Evolutionary conservation across 1,140 invertebrate species (phyloP), one percentile per base, ranked within the genome.

Genomic region (Camponotus floridanus): DNA sequence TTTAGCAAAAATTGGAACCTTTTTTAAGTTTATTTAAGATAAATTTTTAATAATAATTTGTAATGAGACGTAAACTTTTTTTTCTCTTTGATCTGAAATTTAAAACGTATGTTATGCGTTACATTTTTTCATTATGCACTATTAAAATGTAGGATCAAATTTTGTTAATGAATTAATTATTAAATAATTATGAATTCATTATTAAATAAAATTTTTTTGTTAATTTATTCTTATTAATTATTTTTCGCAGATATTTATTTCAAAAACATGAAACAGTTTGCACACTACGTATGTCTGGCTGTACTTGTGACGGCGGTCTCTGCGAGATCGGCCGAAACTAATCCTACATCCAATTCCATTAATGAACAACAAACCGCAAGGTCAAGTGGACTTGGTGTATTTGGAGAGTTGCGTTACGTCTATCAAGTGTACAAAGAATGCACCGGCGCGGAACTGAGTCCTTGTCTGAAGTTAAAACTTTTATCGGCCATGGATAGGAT

Each of bases 391-490:
- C 92, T 91, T 90, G 92, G 95, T 88, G 76, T 96, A 59, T 93
- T 96, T 42, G 94, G 95, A 13, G 96, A 97, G 61, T 88, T 96
- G 0, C 94, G 95, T 42, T 95, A 95, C 81, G 93, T 96, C 67
- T 96, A 96, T 85, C 96, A 96, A 92, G 94, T 97, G 83, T 98
- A 98, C 93, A 97, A 97, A 92, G 97, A 98, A 86, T 98, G 97
- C 94, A 95, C 97, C 36, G 96, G 95, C 5, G 94, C 96, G 39
- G 97, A 97, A 70, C 91, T 98, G 18, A 96, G 96, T 67, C 96
- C 97, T 31, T 98, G 97, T 88, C 94, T 98, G 5, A 98, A 98
- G 92, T 92, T 97, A 55, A 98, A 98, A 92, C 93, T 98, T 33
- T 94, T 97, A 0, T 96, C 97, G 2, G 96, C 97, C 3, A 94